These are phyloP conservation scores for Indicator indicator DNA, from an alignment of 2,113 vertebrate genomes.

Conservation along the genomic window DNA sequence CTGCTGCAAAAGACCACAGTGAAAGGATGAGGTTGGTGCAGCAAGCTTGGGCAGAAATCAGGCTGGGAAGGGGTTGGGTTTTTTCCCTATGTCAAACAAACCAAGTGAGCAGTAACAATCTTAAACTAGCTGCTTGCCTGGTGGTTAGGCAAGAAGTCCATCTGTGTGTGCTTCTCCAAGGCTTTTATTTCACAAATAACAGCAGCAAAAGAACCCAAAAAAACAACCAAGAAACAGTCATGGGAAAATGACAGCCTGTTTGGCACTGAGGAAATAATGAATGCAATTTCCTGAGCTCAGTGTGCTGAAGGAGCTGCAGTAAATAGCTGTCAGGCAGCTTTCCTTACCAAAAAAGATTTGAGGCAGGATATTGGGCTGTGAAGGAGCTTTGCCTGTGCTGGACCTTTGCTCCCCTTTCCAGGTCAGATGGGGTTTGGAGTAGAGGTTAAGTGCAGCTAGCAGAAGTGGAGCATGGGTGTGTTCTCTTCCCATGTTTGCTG, in stretches of 20 bases:
- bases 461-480: background rate
- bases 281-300: constrained; percentile 61
- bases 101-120: background rate
- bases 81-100: background rate
- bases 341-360: background rate
- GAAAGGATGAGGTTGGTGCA: background rate
- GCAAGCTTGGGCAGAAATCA: background rate
- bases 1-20: background rate
- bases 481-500: background rate
- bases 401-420: background rate
- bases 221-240: background rate
- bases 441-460: background rate
- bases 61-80: background rate
- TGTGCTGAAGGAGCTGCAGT: constrained; percentile 24
- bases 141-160: background rate
- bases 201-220: background rate
- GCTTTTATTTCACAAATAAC: constrained; percentile 7
- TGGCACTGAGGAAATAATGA: constrained; percentile 58
- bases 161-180: background rate
- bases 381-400: background rate
- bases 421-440: background rate
- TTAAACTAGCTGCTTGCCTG: background rate
- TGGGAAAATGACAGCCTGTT: constrained; percentile 25
- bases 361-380: background rate
- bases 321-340: constrained; percentile 16